Evolutionary conservation across 2,797 vertebrate species (phyloP).

Genomic region (Coccyzus lansbergi): DNA sequence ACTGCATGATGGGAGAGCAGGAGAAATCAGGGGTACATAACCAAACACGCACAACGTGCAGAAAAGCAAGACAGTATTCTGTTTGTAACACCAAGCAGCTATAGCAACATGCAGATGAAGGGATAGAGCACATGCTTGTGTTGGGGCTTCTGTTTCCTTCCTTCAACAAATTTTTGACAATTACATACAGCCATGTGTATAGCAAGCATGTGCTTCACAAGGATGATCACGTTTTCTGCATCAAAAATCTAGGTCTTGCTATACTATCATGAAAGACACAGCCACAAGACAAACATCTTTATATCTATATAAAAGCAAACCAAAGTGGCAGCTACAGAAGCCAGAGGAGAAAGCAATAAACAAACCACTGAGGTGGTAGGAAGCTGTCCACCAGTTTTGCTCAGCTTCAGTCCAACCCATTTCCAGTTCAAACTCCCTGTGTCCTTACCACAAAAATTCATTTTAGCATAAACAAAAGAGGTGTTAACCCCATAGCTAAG

Average conservation of each 20-base stretch:
- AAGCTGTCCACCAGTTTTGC: neutral
- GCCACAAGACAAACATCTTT: neutral
- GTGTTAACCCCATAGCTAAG: neutral
- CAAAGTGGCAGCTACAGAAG: neutral
- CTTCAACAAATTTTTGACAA: neutral
- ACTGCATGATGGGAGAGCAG: neutral
- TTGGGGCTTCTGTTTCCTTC: neutral
- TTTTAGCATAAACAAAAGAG: neutral
- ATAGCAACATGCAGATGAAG: neutral
- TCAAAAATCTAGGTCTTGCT: neutral
- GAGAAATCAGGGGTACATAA: neutral
- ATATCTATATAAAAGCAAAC: neutral
- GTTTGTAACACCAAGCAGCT: neutral
- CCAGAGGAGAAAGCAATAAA: neutral
- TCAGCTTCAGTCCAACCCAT: neutral
- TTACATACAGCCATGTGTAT: neutral
- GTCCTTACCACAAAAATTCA: neutral
- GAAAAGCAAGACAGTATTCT: neutral
- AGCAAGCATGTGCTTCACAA: neutral
- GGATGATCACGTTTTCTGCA: neutral
- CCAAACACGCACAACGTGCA: accelerated
- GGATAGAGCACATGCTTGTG: neutral
- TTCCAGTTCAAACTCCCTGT: neutral
- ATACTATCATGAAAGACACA: neutral
- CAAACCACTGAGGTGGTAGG: neutral